phyloP scores from a whole-genome alignment of 2,888 invertebrate species.

The Hemistola chrysoprasaria region DNA sequence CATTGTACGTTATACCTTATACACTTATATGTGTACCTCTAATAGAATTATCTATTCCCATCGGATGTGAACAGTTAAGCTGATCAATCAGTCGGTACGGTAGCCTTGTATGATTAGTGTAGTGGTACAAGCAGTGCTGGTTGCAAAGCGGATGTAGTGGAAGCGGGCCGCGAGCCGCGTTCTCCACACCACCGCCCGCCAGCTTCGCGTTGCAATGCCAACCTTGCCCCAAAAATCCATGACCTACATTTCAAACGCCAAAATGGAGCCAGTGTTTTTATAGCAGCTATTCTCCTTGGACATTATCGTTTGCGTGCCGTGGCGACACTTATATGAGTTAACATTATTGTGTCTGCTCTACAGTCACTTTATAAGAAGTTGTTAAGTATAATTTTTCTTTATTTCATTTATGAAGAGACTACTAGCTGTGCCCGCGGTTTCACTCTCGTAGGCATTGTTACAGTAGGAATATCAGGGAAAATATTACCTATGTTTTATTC shows the following conservation, averaged over 20 bases:
- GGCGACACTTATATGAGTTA: not conserved
- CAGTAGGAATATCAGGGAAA: too few relatives aligned
- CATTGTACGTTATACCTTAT: too few relatives aligned
- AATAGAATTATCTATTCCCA: conserved; percentile 46
- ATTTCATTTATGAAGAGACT: conserved; percentile 4
- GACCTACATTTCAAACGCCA: conserved; percentile 74
- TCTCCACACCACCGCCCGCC: conserved; percentile 33
- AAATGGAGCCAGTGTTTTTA: conserved; percentile 73
- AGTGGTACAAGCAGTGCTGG: conserved; percentile 54
- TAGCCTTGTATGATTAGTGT: conserved; percentile 71
- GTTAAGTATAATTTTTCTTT: not conserved
- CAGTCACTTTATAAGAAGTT: too few relatives aligned
- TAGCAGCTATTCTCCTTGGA: conserved; percentile 43
- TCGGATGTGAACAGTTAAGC: conserved; percentile 65
- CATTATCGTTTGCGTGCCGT: conserved; percentile 38
- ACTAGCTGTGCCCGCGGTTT: too few relatives aligned
- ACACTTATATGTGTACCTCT: too few relatives aligned
- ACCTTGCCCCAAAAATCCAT: conserved; percentile 78
- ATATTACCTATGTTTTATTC: too few relatives aligned
- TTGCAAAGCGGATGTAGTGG: conserved; percentile 70
- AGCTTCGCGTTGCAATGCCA: conserved; percentile 52
- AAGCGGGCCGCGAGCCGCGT: conserved; percentile 50
- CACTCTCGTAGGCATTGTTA: too few relatives aligned
- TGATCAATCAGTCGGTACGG: conserved; percentile 65
- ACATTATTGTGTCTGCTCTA: too few relatives aligned